Base-by-base conservation (phyloP, 2,888 invertebrate species). In the Standfussiana lucernea region DNA sequence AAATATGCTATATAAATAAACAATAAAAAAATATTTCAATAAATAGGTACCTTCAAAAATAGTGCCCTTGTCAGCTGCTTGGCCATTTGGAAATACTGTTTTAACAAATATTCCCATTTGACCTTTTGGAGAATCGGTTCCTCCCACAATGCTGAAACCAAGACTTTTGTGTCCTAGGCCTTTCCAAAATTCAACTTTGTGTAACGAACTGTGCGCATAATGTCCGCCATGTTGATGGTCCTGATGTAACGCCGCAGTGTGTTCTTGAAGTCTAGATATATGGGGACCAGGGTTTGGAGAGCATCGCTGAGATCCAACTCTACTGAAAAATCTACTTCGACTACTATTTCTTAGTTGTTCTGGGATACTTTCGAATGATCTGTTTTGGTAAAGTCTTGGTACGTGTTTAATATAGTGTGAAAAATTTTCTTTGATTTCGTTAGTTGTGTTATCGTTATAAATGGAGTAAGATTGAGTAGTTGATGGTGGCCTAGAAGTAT, bases 131-230 rank as follows among this genome's bases (percentile, higher is more conserved):
- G 98, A 98, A 94, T 99, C 99, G 70, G 98, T 97, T 67, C 99
- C 99, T 72, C 99, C 99, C 47, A 99, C 99, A 89, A 99, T 98
- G 92, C 98, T 99, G 93, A 99, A 99, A 56, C 99, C 99, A 71
- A 99, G 97, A 75, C 98, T 98, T 94, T 98, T 99, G 90, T 98
- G 98, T 45, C 98, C 98, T 10, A 97, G 97, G 45, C 99, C 99
- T 95, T 99, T 99, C 95, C 98, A 98, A 93, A 98, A 98, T 75
- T 97, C 97, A 21, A 97, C 97, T 91, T 91, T 95, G 80, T 96
- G 95, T 82, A 95, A 87, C 42, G 94, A 93, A 79, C 90, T 94
- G 84, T 96, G 93, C 28, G 94, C 92, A 87, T 94, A 93, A 76
- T 93, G 92, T 35, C 91, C 92, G n/a, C 92, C 93, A 50, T 93